Evolutionary conservation across 2,888 invertebrate genomes (phyloP).

Genomic region (Tanypteryx hageni): DNA sequence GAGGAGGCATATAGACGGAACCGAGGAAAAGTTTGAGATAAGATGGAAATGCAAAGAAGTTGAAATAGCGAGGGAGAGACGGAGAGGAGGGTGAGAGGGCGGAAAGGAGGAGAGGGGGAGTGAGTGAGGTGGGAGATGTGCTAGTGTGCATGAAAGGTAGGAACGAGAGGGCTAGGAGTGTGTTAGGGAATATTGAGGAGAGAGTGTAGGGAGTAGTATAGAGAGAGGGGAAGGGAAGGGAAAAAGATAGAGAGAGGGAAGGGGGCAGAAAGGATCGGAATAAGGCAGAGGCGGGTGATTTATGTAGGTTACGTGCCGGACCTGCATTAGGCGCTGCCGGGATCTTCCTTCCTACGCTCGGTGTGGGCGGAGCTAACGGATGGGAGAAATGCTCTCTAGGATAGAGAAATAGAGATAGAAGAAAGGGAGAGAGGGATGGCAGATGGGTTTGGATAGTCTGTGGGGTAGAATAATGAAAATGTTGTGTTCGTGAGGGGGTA

Average conservation of each 20-base stretch:
- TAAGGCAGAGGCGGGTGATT: slow-evolving; percentile 39
- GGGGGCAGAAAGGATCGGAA: neutral
- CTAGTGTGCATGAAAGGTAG: neutral
- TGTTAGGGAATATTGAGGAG: neutral
- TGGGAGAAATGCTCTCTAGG: neutral
- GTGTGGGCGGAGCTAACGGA: neutral
- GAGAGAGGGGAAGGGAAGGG: neutral
- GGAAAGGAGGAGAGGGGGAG: neutral
- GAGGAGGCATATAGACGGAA: neutral
- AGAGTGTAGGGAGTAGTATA: too few species aligned
- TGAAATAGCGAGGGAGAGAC: too few species aligned
- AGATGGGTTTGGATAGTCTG: neutral
- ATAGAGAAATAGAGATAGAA: neutral
- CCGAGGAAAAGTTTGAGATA: neutral
- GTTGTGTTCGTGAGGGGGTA: too few species aligned
- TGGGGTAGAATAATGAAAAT: neutral
- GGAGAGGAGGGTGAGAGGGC: too few species aligned
- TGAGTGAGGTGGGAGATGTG: neutral
- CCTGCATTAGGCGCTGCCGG: slow-evolving; percentile 31
- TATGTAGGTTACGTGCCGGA: slow-evolving; percentile 51
- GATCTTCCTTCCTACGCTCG: neutral
- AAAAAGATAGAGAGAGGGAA: neutral
- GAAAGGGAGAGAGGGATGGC: neutral
- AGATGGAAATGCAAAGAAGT: neutral
- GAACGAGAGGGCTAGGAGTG: neutral